Conservation (phyloP, 1,140 invertebrate species). For the Brachionus rubens region DNA sequence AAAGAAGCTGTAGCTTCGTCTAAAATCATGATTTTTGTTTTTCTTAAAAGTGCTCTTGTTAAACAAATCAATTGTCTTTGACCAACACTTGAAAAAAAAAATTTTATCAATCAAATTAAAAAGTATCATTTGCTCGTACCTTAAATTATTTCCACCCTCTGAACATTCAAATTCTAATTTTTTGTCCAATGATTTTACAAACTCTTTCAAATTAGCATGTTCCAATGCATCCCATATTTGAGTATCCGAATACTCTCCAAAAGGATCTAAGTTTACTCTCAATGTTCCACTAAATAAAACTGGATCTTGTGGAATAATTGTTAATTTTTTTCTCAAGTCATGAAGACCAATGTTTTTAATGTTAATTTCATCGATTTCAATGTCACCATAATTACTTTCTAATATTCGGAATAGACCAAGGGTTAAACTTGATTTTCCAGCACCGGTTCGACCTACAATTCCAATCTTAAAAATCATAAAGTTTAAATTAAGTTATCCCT, state of each 20-base stretch:
- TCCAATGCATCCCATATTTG: slow-evolving; percentile 72
- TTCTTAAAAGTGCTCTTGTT: slow-evolving; percentile 63
- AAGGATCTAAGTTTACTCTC: slow-evolving; percentile 65
- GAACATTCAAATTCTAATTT: not conserved
- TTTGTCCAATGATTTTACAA: slow-evolving; percentile 52
- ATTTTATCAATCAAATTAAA: not conserved
- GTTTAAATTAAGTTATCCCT: not conserved
- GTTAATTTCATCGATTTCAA: slow-evolving; percentile 70
- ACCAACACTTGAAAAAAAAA: slow-evolving; percentile 56
- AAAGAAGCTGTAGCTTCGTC: slow-evolving; percentile 63
- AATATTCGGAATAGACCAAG: slow-evolving; percentile 63
- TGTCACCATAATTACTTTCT: slow-evolving; percentile 60
- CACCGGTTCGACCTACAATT: slow-evolving; percentile 79
- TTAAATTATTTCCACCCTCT: slow-evolving; percentile 42
- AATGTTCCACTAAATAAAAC: slow-evolving; percentile 80
- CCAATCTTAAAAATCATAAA: slow-evolving; percentile 62
- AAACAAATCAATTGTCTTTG: slow-evolving; percentile 65
- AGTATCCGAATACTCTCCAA: slow-evolving; percentile 69
- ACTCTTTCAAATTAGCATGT: slow-evolving; percentile 64
- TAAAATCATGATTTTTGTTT: slow-evolving; percentile 75
- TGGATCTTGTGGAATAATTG: slow-evolving; percentile 86
- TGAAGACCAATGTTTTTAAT: slow-evolving; percentile 68
- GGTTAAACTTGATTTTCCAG: slow-evolving; percentile 80
- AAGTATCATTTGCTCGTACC: not conserved
- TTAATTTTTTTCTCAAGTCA: slow-evolving; percentile 70